Evolutionary conservation across 2,888 invertebrate genomes (phyloP).

Genomic region (Morinoia aosen): DNA sequence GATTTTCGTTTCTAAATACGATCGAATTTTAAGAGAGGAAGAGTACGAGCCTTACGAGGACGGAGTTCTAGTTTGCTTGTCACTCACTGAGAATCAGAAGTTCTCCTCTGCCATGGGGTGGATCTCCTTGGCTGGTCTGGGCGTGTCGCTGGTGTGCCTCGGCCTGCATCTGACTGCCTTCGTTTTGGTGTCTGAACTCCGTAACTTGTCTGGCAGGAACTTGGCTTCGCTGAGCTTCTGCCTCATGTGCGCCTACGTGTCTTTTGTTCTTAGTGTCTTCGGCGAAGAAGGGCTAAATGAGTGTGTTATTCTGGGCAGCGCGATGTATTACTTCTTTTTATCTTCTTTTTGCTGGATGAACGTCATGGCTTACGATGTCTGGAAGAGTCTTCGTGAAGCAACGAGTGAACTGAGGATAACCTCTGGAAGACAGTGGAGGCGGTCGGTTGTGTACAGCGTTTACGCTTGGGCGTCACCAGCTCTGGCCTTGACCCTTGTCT

Average conservation of each 20-base stretch:
- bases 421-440: slow-evolving; percentile 71
- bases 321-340: slow-evolving; percentile 74
- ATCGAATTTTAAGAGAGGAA: slow-evolving; percentile 69
- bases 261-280: slow-evolving; percentile 73
- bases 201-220: slow-evolving; percentile 75
- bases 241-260: slow-evolving; percentile 73
- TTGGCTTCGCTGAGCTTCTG: slow-evolving; percentile 74
- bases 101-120: slow-evolving; percentile 72
- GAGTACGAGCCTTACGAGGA: slow-evolving; percentile 70
- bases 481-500: slow-evolving; percentile 70
- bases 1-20: slow-evolving; percentile 71
- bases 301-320: slow-evolving; percentile 72
- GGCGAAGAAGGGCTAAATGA: slow-evolving; percentile 68
- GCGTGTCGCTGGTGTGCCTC: slow-evolving; percentile 73
- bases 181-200: slow-evolving; percentile 72
- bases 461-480: slow-evolving; percentile 73
- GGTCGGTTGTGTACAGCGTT: slow-evolving; percentile 72
- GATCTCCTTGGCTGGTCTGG: slow-evolving; percentile 73
- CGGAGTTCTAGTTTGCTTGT: slow-evolving; percentile 71
- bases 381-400: slow-evolving; percentile 73
- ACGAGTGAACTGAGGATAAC: slow-evolving; percentile 73
- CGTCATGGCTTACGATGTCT: slow-evolving; percentile 75
- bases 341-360: slow-evolving; percentile 76
- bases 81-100: slow-evolving; percentile 69
- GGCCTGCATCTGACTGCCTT: slow-evolving; percentile 73